Conservation (phyloP, 2,113 vertebrate species). For the Anseranas semipalmata region DNA sequence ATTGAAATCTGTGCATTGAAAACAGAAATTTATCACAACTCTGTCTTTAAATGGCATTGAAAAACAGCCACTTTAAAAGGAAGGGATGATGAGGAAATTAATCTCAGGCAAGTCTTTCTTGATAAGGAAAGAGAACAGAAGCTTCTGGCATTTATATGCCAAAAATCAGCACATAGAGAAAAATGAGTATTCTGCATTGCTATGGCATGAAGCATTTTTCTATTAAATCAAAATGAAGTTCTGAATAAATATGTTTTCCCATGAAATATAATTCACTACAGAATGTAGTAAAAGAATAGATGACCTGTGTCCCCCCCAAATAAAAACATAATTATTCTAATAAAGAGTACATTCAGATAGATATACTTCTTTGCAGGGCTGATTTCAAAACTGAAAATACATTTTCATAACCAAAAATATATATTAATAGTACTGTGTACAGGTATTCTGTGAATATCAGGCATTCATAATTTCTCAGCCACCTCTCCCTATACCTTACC, state of each 20-base stretch:
- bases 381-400: neutral
- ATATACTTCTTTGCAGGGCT: neutral
- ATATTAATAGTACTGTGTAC: neutral
- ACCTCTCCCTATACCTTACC: neutral
- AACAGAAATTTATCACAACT: slow-evolving; percentile 53
- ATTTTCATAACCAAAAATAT: neutral
- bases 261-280: slow-evolving; percentile 39
- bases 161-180: slow-evolving; percentile 59
- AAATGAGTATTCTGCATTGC: slow-evolving; percentile 63
- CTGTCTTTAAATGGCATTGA: slow-evolving; percentile 70
- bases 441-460: neutral
- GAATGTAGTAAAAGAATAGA: slow-evolving; percentile 39
- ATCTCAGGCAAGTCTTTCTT: slow-evolving; percentile 54
- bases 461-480: neutral
- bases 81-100: slow-evolving; percentile 68
- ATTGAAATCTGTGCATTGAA: slow-evolving; percentile 23
- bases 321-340: slow-evolving; percentile 57
- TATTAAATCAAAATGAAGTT: slow-evolving; percentile 71
- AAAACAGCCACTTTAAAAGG: slow-evolving; percentile 72
- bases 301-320: neutral
- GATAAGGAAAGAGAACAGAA: slow-evolving; percentile 61
- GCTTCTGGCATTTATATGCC: slow-evolving; percentile 58
- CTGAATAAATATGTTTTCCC: slow-evolving; percentile 64
- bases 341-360: slow-evolving; percentile 23
- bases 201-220: slow-evolving; percentile 68